Evolutionary conservation across 1,140 invertebrate species (phyloP), one percentile per base, ranked within the genome.

Genomic region (Mycetomoellerius zeteki): DNA sequence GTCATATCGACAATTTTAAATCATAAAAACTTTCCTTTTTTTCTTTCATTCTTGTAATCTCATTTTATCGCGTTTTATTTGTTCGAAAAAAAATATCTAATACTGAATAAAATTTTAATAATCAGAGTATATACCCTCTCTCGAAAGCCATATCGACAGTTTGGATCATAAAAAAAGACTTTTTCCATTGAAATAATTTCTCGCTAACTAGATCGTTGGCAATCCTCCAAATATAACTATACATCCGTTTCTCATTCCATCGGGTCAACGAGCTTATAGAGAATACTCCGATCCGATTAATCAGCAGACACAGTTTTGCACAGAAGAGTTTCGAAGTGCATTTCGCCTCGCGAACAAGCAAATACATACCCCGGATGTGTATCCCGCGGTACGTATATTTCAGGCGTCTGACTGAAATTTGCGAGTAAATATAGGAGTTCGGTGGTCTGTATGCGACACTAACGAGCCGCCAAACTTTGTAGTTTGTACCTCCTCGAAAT

Each of bases 391-490:
- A 86, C 84, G 73, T 85, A 80, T 88, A 89, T 84, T 86, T 82
- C 86, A 76, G 73, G 54, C 73, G 85, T 86, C 86, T 71, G 85
- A 56, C 24, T 75, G 71, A 88, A 89, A 91, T 92, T 91, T 86
- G 58, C 84, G 82, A 90, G 89, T 88, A 87, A 92, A 91, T 91
- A 91, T 85, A 86, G 81, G 86, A 91, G 86, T 90, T 86, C 80
- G 81, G 84, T 62, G 56, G 72, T 60, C 77, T 88, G 86, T 91
- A 91, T 89, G 91, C 85, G 89, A 86, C 85, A 78, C 91, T 92
- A 92, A 92, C 91, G 91, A 92, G 91, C 87, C 84, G 75, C 60
- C 86, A 84, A 92, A 92, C 87, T 92, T 89, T 54, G 77, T 60
- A 75, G 86, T 82, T 52, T 21, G 64, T 43, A 37, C 62, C 62